Conservation (phyloP, 92 coral and sea anemone species). For the Actinostola sp. region DNA sequence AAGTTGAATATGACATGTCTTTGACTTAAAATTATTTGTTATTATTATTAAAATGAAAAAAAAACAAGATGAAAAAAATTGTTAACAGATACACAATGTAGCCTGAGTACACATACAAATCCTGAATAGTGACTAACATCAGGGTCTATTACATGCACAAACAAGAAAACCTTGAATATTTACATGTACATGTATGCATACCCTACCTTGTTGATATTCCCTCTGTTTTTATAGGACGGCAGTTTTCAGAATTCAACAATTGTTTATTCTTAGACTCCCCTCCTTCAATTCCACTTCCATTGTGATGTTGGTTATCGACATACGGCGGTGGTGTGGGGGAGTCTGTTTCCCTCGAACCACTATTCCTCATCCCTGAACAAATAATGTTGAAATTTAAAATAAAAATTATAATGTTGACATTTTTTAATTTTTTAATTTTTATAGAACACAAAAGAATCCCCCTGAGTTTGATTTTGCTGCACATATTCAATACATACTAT, state of each 20-base stretch:
- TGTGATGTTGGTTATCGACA: conserved; percentile 54
- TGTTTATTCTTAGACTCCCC: conserved; percentile 60
- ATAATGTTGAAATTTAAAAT: neutral
- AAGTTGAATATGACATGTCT: too few relatives aligned
- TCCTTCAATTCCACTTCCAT: conserved; percentile 62
- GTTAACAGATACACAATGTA: too few relatives aligned
- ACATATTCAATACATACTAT: too few relatives aligned
- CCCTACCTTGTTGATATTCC: conserved; percentile 67
- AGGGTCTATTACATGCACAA: conserved; percentile 6
- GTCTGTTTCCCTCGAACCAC: conserved; percentile 63
- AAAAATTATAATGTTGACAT: too few relatives aligned
- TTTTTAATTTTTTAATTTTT: too few relatives aligned
- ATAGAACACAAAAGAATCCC: too few relatives aligned
- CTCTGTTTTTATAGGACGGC: conserved; percentile 60
- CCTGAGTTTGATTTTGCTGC: too few relatives aligned
- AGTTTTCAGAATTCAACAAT: conserved; percentile 45
- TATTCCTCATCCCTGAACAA: conserved; percentile 23
- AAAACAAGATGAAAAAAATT: too few relatives aligned
- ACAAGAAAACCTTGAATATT: neutral
- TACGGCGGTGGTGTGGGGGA: conserved; percentile 78
- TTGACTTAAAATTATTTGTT: too few relatives aligned
- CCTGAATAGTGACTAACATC: too few relatives aligned
- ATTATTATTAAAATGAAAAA: too few relatives aligned
- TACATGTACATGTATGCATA: neutral
- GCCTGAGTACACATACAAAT: too few relatives aligned